phyloP scores from a whole-genome alignment of 2,888 invertebrate genomes.

The Dendrolimus pini region DNA sequence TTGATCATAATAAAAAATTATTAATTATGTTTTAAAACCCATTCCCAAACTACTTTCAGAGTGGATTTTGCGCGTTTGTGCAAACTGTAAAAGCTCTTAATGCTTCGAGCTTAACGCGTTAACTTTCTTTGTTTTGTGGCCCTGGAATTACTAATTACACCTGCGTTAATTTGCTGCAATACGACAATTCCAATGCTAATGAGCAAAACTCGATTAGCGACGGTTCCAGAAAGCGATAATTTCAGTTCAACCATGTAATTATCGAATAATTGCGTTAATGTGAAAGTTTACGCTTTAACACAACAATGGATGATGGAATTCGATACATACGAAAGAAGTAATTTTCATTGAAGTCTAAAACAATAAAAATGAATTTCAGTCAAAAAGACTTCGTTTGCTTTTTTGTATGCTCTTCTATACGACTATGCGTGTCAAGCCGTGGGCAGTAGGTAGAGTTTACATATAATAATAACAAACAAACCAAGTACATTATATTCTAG shows the following conservation, averaged over 20 bases:
- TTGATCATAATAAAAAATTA: too few relatives aligned
- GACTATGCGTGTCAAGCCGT: too few relatives aligned
- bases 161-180: constrained; percentile 53
- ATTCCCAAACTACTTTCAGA: too few relatives aligned
- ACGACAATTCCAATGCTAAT: constrained; percentile 54
- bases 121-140: background rate
- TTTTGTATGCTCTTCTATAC: too few relatives aligned
- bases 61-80: too few relatives aligned
- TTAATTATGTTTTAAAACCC: too few relatives aligned
- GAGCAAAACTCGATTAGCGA: constrained; percentile 53
- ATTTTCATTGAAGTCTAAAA: background rate
- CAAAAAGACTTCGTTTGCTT: too few relatives aligned
- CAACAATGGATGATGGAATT: constrained; percentile 63
- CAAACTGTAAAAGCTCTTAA: background rate
- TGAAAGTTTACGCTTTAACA: constrained; percentile 70
- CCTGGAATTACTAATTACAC: constrained; percentile 35
- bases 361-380: background rate
- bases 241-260: constrained; percentile 62
- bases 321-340: constrained; percentile 19
- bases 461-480: too few relatives aligned
- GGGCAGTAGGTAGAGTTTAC: too few relatives aligned
- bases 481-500: too few relatives aligned
- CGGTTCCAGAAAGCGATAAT: constrained; percentile 50
- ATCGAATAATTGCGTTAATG: constrained; percentile 73
- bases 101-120: background rate